Evolutionary conservation across 2,113 vertebrate genomes (phyloP), one percentile per base, ranked within the genome.

Genomic region (Pygoscelis antarcticus): DNA sequence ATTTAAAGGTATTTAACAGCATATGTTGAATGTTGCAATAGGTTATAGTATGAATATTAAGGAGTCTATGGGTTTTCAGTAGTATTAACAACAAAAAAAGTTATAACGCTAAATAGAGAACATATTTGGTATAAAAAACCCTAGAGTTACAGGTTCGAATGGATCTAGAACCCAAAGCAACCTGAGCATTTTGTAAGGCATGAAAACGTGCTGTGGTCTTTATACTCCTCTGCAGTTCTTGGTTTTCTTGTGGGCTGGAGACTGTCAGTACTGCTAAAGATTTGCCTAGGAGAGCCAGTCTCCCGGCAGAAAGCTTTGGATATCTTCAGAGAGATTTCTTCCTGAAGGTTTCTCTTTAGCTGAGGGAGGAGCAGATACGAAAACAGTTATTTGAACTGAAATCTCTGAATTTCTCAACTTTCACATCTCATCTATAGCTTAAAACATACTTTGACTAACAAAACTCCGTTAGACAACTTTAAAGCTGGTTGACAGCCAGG

Each of bases 1-100:
- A 99, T 97, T 98, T 99, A 29, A 99, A 99, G 99, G 99, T 99
- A 99, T 83, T 72, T 55, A 34, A n/a, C 18, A 74, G 34, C 42
- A 16, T 20, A 22, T 13, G 36, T 81, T 95, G 64, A 61, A 65
- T 32, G 21, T 55, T 68, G 40, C 68, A 47, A 4, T 83, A 60
- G 38, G 17, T 74, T 77, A 11, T 27, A 66, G 11, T 60, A 16
- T 68, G 46, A 83, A 20, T 64, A 46, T 77, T 78, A 62, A 8
- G 71, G 10, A 49, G 3, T 82, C 32, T 57, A 2, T 36, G 27
- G 25, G 32, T 10, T 77, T 93, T 92, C 29, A 61, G 54, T 58
- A 46, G 40, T 20, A 27, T 32, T 76, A 86, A n/a, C 20, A 61
- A 46, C 40, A 83, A 71, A 16, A 76, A 32, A 87, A 49, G 16